These are phyloP conservation scores for Oenanthe oenanthe DNA, from an alignment of 2,113 vertebrate genomes.

Conservation along the genomic window DNA sequence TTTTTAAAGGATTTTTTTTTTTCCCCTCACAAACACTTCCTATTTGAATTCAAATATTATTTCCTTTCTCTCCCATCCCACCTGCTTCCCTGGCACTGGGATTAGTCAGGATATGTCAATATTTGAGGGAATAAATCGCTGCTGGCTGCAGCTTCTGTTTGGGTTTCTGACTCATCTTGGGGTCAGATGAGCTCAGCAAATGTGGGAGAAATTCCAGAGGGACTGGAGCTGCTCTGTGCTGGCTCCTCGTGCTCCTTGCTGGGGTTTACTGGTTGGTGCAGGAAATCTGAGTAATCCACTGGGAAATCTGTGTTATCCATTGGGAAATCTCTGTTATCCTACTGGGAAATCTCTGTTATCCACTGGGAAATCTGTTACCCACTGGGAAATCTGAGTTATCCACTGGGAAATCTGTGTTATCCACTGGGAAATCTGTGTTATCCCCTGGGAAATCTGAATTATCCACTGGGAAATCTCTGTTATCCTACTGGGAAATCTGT, in stretches of 20 bases:
- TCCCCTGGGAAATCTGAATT: background rate
- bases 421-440: background rate
- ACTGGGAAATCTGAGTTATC: no score
- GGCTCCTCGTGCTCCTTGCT: background rate
- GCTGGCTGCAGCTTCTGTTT: background rate
- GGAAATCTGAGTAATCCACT: background rate
- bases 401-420: background rate
- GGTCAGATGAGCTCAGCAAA: background rate
- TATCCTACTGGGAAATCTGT: background rate
- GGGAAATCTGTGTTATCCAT: background rate
- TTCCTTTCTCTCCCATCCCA: background rate
- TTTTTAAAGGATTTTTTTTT: background rate
- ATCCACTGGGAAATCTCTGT: no score
- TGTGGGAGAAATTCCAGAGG: background rate
- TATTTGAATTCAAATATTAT: background rate
- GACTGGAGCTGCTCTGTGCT: background rate
- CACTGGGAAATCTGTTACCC: background rate
- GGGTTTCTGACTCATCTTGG: slow-evolving; percentile 8
- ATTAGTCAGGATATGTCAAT: background rate
- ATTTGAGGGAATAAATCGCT: slow-evolving; percentile 19
- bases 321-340: background rate
- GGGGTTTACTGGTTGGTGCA: background rate
- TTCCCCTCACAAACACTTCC: fast-evolving
- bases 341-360: background rate
- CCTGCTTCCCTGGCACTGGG: background rate